Evolutionary conservation across 64 coral and sea anemone species (phyloP).

Genomic region (Actinia equina): DNA sequence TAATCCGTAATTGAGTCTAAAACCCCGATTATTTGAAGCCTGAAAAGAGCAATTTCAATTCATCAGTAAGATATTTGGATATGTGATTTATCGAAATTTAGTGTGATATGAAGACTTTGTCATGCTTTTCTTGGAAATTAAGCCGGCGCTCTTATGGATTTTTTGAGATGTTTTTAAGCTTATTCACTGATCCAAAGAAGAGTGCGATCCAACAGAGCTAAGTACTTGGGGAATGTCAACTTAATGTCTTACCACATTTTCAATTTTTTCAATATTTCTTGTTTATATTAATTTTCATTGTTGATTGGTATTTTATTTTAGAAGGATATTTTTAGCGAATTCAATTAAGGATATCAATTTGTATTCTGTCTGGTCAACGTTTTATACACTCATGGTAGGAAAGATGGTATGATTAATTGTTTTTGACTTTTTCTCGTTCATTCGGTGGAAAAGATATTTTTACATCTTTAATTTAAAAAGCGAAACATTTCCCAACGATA

Average conservation of each 20-base stretch:
- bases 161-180: neutral
- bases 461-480: too few relatives aligned
- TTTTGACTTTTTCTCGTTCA: too few relatives aligned
- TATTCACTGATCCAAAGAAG: neutral
- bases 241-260: neutral
- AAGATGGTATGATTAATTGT: too few relatives aligned
- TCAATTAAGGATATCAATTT: too few relatives aligned
- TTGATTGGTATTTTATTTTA: too few relatives aligned
- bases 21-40: neutral
- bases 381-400: too few relatives aligned
- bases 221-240: neutral
- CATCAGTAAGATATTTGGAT: neutral
- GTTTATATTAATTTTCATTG: neutral
- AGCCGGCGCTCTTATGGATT: too few relatives aligned
- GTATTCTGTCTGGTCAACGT: too few relatives aligned
- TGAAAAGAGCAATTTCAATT: neutral
- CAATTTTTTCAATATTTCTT: neutral
- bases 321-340: too few relatives aligned
- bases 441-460: too few relatives aligned
- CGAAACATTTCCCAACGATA: too few relatives aligned
- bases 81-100: neutral
- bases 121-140: neutral
- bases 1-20: neutral
- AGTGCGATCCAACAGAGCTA: neutral
- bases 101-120: neutral